phyloP scores from a whole-genome alignment of 2,888 invertebrate genomes.

The Ophioninae sp. region DNA sequence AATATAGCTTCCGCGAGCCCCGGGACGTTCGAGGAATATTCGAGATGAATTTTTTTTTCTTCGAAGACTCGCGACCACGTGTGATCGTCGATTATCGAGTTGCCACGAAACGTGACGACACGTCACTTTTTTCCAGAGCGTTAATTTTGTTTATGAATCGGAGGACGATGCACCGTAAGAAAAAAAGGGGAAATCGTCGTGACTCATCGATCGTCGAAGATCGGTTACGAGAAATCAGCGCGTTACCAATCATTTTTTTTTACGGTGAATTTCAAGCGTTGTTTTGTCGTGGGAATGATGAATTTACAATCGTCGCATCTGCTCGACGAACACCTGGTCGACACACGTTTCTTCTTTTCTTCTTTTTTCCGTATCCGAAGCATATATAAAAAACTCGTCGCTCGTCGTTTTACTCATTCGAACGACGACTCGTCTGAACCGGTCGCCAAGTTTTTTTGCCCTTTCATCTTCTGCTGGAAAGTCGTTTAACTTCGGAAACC shows the following conservation, averaged over 20 bases:
- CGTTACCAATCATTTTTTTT: conserved; percentile 30
- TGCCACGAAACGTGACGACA: neutral
- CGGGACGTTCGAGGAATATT: conserved; percentile 14
- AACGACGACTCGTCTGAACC: conserved; percentile 6
- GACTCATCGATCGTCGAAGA: conserved; percentile 32
- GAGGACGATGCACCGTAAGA: neutral
- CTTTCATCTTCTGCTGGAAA: neutral
- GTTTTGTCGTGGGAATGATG: conserved; percentile 27
- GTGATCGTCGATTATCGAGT: conserved; percentile 14
- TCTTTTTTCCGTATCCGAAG: neutral
- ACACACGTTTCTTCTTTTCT: conserved; percentile 14
- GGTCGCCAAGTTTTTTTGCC: neutral
- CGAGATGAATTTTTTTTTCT: neutral
- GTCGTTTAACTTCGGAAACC: too few relatives aligned
- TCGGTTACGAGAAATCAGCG: conserved; percentile 20
- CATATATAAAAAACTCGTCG: conserved; percentile 53
- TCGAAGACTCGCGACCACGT: neutral
- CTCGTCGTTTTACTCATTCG: conserved; percentile 3
- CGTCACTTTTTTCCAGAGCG: conserved; percentile 9
- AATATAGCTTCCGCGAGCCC: neutral
- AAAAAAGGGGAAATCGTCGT: conserved; percentile 6
- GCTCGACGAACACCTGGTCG: conserved; percentile 32
- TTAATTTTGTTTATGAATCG: conserved; percentile 19
- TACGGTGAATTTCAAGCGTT: conserved; percentile 34
- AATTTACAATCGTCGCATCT: conserved; percentile 32